Conservation (phyloP, 2,797 vertebrate species). For the Aeoliscus strigatus region DNA sequence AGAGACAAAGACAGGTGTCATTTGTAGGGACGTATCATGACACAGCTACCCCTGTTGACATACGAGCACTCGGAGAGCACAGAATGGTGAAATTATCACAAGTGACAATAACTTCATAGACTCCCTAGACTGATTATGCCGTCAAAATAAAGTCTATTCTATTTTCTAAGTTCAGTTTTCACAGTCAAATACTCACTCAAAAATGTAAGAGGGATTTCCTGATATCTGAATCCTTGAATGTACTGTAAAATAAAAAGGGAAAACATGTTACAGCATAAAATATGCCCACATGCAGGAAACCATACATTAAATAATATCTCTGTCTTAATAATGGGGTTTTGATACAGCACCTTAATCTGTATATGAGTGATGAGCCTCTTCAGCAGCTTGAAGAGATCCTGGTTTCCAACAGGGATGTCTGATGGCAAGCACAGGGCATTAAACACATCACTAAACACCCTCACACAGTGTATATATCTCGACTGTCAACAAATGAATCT, state of each 20-base stretch:
- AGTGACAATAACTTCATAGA: too few species aligned
- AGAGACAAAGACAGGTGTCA: constrained; percentile 25
- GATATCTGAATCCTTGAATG: constrained; percentile 83
- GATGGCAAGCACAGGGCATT: constrained; percentile 18
- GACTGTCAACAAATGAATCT: constrained; percentile 19
- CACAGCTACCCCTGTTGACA: too few species aligned
- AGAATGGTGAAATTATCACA: too few species aligned
- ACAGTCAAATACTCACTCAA: constrained; percentile 96
- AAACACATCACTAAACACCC: constrained; percentile 2
- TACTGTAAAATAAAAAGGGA: constrained; percentile 70
- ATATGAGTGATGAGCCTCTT: constrained; percentile 86
- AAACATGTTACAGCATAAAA: constrained; percentile 1
- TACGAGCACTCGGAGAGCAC: too few species aligned
- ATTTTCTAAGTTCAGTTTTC: too few species aligned
- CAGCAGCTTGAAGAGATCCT: constrained; percentile 80
- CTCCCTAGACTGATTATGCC: too few species aligned
- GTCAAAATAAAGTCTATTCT: too few species aligned
- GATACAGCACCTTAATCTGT: constrained; percentile 84
- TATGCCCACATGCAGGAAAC: too few species aligned
- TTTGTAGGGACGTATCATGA: background rate
- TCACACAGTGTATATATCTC: background rate
- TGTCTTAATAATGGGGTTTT: background rate
- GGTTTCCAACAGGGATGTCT: constrained; percentile 90
- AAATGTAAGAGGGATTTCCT: constrained; percentile 90
- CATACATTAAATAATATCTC: too few species aligned